phyloP scores from a whole-genome alignment of 2,888 invertebrate species.

The Drosophila koepferae region DNA sequence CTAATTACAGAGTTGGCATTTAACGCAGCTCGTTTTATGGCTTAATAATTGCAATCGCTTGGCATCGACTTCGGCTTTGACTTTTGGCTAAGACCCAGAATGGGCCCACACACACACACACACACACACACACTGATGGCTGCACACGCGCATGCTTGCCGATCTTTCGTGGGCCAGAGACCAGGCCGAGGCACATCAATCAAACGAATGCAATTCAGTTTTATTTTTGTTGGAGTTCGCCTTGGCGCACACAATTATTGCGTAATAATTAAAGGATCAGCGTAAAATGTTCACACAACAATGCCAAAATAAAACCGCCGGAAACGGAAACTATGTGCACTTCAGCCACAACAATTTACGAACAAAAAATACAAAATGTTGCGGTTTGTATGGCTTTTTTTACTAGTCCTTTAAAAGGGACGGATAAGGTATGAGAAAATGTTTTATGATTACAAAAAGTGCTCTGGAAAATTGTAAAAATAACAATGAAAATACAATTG shows the following conservation, averaged over 20 bases:
- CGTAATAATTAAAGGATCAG: slow-evolving; percentile 80
- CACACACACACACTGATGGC: slow-evolving; percentile 63
- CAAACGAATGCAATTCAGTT: slow-evolving; percentile 29
- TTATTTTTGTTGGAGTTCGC: slow-evolving; percentile 18
- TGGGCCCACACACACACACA: slow-evolving; percentile 69
- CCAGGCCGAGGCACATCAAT: slow-evolving; percentile 42
- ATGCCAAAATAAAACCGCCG: slow-evolving; percentile 73
- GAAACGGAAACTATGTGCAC: slow-evolving; percentile 77
- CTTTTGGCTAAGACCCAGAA: slow-evolving; percentile 29
- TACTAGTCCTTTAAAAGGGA: slow-evolving; percentile 22
- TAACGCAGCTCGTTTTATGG: slow-evolving; percentile 72
- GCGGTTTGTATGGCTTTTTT: slow-evolving; percentile 54
- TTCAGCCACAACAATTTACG: slow-evolving; percentile 39
- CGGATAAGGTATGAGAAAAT: slow-evolving; percentile 66
- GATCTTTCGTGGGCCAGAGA: slow-evolving; percentile 10
- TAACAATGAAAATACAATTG: slow-evolving; percentile 6
- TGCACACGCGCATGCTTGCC: slow-evolving; percentile 56
- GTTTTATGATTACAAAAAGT: slow-evolving; percentile 36
- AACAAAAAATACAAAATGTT: slow-evolving; percentile 26
- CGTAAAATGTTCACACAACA: slow-evolving; percentile 80
- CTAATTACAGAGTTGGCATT: slow-evolving; percentile 82
- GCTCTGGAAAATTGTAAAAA: slow-evolving; percentile 21
- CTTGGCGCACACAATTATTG: slow-evolving; percentile 55
- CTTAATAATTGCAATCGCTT: slow-evolving; percentile 76
- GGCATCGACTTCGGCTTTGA: slow-evolving; percentile 37